Evolutionary conservation across 2,888 invertebrate species (phyloP), one percentile per base, ranked within the genome.

Genomic region (Drosophila peninsularis): DNA sequence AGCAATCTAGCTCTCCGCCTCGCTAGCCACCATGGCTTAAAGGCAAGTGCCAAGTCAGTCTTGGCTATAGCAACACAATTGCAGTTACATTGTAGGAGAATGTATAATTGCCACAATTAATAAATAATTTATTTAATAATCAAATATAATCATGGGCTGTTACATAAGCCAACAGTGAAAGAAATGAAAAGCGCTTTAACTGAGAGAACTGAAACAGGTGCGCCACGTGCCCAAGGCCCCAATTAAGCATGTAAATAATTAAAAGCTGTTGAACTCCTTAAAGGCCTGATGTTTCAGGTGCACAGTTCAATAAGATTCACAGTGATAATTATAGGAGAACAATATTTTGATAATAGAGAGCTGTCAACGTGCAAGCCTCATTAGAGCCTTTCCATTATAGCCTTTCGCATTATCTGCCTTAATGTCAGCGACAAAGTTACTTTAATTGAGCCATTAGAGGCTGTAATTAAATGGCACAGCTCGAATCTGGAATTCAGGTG

Each of bases 381-480:
- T 73, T 73, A 60, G 42, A 34, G 42, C 24, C 52, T 19, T 24
- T n/a, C 24, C 5, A 19, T 54, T 73, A 53, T 30, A 27, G 41
- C 57, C 54, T 56, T 62, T 62, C 54, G 61, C 54, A 55, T 68
- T 5, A 34, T 52, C 44, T 21, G 37, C 19, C n/a, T 21, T 55
- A 54, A 61, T 55, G 44, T 7, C 39, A 34, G n/a, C 17, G 47
- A 24, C 37, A 54, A 56, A 61, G 13, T 17, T 30, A 21, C 21
- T 55, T 50, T 82, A 75, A 78, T 82, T 82, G 57, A 80, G 65
- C 57, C 63, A 78, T 80, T 75, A 78, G 69, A 49, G 32, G n/a
- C 57, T 49, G 64, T 62, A 56, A 78, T 78, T 81, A 74, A 57
- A 57, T 63, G 62, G 19, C 62, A 65, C 42, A 47, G 27, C 24